Conservation (phyloP, 53 echinoderm and acorn worm genomes). For the Henricia sp. region DNA sequence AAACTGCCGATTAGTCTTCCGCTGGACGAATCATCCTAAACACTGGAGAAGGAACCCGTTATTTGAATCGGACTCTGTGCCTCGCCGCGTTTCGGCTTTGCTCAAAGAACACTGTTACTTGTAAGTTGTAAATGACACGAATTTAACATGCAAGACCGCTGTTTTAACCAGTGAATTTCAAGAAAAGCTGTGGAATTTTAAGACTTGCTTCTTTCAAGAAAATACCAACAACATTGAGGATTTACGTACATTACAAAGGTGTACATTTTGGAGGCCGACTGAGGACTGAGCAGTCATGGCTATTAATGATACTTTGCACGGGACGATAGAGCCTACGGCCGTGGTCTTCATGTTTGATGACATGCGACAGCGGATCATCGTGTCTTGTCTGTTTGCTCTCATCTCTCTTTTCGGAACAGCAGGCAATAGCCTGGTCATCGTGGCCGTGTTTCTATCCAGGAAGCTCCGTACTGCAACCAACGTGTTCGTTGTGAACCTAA, state of each 20-base stretch:
- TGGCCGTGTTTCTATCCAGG: constrained; percentile 77
- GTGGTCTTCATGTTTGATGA: constrained; percentile 73
- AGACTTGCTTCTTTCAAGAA: background rate
- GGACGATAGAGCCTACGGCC: constrained; percentile 7
- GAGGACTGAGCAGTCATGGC: constrained; percentile 2
- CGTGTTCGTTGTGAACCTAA: constrained; percentile 90
- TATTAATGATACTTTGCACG: constrained; percentile 1
- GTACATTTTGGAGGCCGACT: too few species aligned
- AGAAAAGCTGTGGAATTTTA: background rate
- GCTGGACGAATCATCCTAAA: background rate
- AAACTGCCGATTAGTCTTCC: background rate
- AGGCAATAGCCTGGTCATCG: constrained; percentile 89
- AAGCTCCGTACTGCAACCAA: constrained; percentile 91
- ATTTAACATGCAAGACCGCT: background rate
- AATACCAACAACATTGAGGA: background rate
- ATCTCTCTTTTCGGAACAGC: constrained; percentile 79
- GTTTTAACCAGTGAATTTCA: background rate
- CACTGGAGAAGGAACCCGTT: background rate
- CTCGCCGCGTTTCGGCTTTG: constrained; percentile 28
- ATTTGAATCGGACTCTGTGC: constrained; percentile 42
- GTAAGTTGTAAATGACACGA: too few species aligned
- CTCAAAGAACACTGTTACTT: background rate
- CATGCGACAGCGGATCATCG: constrained; percentile 75
- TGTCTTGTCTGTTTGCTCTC: constrained; percentile 75
- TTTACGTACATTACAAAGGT: background rate